phyloP scores from a whole-genome alignment of 1,140 invertebrate genomes.

The Brachystomella parvula region DNA sequence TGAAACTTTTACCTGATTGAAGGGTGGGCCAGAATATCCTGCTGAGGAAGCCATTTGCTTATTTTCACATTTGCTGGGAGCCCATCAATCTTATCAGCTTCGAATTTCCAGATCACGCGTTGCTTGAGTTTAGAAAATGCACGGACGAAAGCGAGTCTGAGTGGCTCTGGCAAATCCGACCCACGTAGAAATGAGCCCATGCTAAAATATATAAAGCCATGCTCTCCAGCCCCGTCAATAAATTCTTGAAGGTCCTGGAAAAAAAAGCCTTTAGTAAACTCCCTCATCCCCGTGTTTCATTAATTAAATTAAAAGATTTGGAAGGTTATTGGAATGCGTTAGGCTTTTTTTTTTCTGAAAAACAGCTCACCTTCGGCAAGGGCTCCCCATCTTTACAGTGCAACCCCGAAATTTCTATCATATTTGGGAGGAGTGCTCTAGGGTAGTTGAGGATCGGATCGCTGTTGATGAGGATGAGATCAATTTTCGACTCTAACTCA shows the following conservation, averaged over 20 bases:
- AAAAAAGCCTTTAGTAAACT: neutral
- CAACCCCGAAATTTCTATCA: constrained; percentile 51
- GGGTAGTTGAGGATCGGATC: constrained; percentile 49
- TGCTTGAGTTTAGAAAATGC: constrained; percentile 55
- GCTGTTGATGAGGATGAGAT: constrained; percentile 50
- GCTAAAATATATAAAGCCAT: constrained; percentile 67
- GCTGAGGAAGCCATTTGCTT: constrained; percentile 68
- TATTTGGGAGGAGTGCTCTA: constrained; percentile 44
- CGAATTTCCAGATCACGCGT: constrained; percentile 41
- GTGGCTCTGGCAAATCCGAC: constrained; percentile 61
- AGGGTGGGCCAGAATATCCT: constrained; percentile 58
- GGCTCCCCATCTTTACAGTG: neutral
- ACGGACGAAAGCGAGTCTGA: constrained; percentile 56
- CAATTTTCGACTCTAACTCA: constrained; percentile 45
- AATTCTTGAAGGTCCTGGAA: constrained; percentile 6
- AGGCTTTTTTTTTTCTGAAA: neutral
- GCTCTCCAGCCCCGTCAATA: constrained; percentile 47
- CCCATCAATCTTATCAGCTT: constrained; percentile 40
- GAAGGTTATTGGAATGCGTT: no score
- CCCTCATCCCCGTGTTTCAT: neutral
- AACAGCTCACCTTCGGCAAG: neutral
- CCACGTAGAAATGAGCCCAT: constrained; percentile 70
- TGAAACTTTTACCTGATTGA: neutral
- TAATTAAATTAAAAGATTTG: neutral
- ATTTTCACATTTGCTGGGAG: constrained; percentile 59